phyloP scores from a whole-genome alignment of 2,888 invertebrate species.

The Leptarthrus brevirostris region DNA sequence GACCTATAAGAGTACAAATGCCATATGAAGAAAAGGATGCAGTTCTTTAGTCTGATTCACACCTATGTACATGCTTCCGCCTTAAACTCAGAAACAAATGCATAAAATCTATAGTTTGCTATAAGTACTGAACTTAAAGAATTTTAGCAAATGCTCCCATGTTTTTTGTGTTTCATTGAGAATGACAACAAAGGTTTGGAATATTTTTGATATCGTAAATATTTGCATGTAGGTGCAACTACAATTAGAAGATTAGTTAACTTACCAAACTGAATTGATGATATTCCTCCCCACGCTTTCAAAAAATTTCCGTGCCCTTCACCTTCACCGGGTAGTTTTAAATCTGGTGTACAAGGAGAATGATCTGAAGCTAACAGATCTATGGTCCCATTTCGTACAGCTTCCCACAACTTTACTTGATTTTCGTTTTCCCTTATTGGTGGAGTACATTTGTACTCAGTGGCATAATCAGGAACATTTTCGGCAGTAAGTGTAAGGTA shows the following conservation, averaged over 20 bases:
- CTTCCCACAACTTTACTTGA: conserved; percentile 73
- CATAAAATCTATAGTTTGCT: no score
- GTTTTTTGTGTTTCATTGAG: no score
- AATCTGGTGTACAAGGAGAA: conserved; percentile 72
- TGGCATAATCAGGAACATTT: conserved; percentile 70
- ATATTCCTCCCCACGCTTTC: conserved; percentile 77
- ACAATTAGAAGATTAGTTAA: no score
- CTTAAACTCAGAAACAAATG: no score
- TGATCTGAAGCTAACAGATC: conserved; percentile 75
- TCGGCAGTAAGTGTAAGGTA: conserved; percentile 73
- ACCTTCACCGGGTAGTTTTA: conserved; percentile 65
- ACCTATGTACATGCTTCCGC: no score
- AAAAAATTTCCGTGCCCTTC: conserved; percentile 69
- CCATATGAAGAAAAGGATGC: no score
- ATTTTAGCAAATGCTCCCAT: no score
- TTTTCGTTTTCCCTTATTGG: conserved; percentile 72
- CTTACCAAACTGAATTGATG: conserved; percentile 75
- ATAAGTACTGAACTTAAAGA: no score
- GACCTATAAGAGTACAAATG: conserved; percentile 63
- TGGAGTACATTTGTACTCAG: conserved; percentile 76
- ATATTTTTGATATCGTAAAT: no score
- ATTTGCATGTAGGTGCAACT: no score
- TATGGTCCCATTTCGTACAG: conserved; percentile 69
- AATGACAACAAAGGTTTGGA: no score
- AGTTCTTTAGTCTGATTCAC: no score